phyloP scores from a whole-genome alignment of 1,140 invertebrate genomes.

The Arion vulgaris region DNA sequence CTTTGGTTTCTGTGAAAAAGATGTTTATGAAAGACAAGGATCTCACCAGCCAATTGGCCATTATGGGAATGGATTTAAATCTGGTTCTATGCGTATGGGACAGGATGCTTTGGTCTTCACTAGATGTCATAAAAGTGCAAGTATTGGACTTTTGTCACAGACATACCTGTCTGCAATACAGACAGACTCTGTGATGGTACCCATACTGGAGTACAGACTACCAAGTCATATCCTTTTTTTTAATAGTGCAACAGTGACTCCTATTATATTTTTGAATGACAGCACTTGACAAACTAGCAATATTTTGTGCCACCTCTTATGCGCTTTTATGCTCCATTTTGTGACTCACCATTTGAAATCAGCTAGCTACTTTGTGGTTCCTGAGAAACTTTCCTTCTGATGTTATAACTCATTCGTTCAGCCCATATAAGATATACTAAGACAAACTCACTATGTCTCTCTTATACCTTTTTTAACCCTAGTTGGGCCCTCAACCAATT shows the following conservation, averaged over 20 bases:
- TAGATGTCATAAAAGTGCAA: conserved; percentile 46
- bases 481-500: too few species aligned
- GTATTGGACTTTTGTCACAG: conserved; percentile 67
- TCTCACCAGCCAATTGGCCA: conserved; percentile 64
- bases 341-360: too few species aligned
- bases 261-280: not conserved
- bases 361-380: too few species aligned
- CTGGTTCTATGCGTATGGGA: conserved; percentile 67
- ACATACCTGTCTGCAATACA: conserved; percentile 61
- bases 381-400: too few species aligned
- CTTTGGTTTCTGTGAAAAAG: conserved; percentile 70
- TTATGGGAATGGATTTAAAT: conserved; percentile 71
- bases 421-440: too few species aligned
- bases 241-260: too few species aligned
- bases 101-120: conserved; percentile 68
- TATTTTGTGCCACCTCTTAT: too few species aligned
- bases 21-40: conserved; percentile 44
- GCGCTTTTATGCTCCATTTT: too few species aligned
- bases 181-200: conserved; percentile 65
- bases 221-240: conserved; percentile 59
- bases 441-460: too few species aligned
- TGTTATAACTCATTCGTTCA: too few species aligned
- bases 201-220: conserved; percentile 61
- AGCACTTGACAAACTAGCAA: too few species aligned
- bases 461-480: too few species aligned